Base-by-base conservation (phyloP, 2,113 vertebrate genomes). In the Syrrhaptes paradoxus region DNA sequence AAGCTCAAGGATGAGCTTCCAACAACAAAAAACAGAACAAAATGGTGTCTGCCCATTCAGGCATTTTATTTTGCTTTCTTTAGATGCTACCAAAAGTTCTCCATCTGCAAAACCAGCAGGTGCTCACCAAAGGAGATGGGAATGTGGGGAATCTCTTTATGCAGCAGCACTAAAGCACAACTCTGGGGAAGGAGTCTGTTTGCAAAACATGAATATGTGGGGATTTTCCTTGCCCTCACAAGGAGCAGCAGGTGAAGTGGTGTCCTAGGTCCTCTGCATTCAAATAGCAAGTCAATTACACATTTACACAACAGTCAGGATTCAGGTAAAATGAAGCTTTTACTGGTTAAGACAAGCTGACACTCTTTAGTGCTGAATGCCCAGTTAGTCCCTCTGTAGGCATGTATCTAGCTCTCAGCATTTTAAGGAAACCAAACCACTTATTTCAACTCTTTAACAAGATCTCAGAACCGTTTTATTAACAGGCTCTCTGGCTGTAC, bases 151-250 rank as follows among this genome's bases (percentile, higher is more conserved):
- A 51, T 19, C 6, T 1, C 22, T 63, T 70, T 9, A 31, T 32
- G 31, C 36, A 77, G 62, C 31, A 41, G 6, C 46, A 70, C 28
- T n/a, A 8, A 81, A 62, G 61, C 52, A 48, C 28, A 57, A 7
- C 20, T 21, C 19, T 0, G 2, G 26, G 52, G 29, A 55, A 71
- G 36, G 10, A 10, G 54, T 24, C 24, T 43, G 26, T 32, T 10
- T 85, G 63, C n/a, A 46, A 80, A 76, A 63, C 10, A 24, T 0
- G 1, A 28, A 4, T 22, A 52, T 2, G 17, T 0, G 1, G 24
- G 46, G 41, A 32, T 54, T 83, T 86, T 61, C 31, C 65, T 21
- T 58, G 62, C 3, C 4, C 34, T 66, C 15, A 3, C 1, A 4
- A 82, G 34, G 38, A 52, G 32, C 22, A 45, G n/a, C 21, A 76